Conservation (phyloP, 2,797 vertebrate genomes). For the Myiothlypis coronata region DNA sequence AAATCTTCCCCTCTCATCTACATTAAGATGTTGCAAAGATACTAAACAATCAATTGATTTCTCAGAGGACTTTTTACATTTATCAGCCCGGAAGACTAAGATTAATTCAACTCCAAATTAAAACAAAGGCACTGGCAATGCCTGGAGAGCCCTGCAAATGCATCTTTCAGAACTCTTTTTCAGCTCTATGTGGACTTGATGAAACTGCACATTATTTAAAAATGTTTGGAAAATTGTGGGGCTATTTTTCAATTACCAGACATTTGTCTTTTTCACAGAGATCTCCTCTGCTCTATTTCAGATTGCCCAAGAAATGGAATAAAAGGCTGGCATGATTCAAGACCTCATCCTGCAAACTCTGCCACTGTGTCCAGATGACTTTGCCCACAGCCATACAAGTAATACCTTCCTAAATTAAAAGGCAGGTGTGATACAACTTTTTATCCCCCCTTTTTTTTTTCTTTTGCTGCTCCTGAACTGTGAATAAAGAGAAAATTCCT, state of each 20-base stretch:
- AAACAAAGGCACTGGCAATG: background rate
- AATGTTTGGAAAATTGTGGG: background rate
- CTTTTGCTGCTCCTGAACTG: background rate
- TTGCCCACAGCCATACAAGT: slow-evolving; percentile 15
- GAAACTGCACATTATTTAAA: background rate
- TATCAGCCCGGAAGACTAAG: background rate
- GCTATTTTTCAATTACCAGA: background rate
- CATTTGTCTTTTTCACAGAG: background rate
- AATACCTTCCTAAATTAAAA: slow-evolving; percentile 63
- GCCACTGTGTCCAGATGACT: background rate
- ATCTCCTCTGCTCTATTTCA: background rate
- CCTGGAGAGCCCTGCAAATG: background rate
- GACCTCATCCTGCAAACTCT: background rate
- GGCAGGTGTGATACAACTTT: slow-evolving; percentile 44
- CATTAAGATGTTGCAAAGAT: background rate
- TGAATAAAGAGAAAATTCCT: slow-evolving; percentile 64
- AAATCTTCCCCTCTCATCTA: background rate
- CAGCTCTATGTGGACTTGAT: background rate
- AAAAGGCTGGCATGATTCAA: background rate
- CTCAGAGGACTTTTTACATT: background rate
- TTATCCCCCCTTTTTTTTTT: background rate
- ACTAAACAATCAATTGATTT: background rate
- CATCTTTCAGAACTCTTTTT: background rate
- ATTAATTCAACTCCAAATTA: background rate
- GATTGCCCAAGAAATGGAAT: background rate